These are phyloP conservation scores for Pachliopta kotzebuea DNA, from an alignment of 2,888 invertebrate species.

Conservation along the genomic window DNA sequence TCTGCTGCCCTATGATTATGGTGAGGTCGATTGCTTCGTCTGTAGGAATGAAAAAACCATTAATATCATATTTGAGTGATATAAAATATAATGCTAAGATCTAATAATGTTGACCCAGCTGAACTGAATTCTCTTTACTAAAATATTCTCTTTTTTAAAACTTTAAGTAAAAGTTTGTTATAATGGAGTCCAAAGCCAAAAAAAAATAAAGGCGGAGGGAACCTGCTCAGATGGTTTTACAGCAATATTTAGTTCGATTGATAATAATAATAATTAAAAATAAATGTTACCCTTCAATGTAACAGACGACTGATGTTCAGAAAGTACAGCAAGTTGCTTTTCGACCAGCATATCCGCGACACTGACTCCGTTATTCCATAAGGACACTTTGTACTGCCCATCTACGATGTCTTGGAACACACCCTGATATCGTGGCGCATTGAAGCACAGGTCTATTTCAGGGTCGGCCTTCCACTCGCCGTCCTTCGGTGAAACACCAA, in stretches of 20 bases:
- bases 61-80: neutral
- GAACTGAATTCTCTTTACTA: no score
- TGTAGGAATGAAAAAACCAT: slow-evolving; percentile 40
- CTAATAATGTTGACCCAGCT: no score
- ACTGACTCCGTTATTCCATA: slow-evolving; percentile 69
- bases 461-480: slow-evolving; percentile 80
- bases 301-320: slow-evolving; percentile 61
- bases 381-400: slow-evolving; percentile 71
- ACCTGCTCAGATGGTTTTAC: no score
- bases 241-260: no score
- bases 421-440: slow-evolving; percentile 80
- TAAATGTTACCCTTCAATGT: slow-evolving; percentile 61
- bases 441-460: slow-evolving; percentile 81
- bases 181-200: no score
- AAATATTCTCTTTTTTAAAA: no score
- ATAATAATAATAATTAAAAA: no score
- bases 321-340: slow-evolving; percentile 65
- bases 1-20: slow-evolving; percentile 69
- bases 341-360: slow-evolving; percentile 73
- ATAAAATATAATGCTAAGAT: neutral
- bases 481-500: slow-evolving; percentile 80
- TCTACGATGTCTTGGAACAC: slow-evolving; percentile 74
- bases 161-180: no score
- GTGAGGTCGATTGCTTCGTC: slow-evolving; percentile 73
- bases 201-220: neutral